Conservation (phyloP, 1,140 invertebrate species). For the Drosophila serrata region DNA sequence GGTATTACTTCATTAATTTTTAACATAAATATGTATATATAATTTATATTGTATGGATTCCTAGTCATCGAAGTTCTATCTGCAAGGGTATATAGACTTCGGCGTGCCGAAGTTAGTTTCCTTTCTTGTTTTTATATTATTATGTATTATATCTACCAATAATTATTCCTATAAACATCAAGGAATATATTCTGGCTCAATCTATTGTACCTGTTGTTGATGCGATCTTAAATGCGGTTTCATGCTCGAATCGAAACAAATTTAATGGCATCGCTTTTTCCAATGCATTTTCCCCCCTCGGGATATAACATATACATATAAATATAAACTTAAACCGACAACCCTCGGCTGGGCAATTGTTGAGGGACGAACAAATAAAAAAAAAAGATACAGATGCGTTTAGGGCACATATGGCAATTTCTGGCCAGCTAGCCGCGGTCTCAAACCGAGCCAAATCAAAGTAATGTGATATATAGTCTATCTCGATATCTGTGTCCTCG, state of each 20-base stretch:
- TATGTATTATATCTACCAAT: too few relatives aligned
- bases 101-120: too few relatives aligned
- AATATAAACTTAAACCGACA: not conserved
- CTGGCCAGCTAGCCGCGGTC: slow-evolving; percentile 14
- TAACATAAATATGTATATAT: too few relatives aligned
- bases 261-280: not conserved
- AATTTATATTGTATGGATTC: too few relatives aligned
- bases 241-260: not conserved
- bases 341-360: slow-evolving; percentile 17
- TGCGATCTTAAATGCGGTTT: slow-evolving; percentile 3
- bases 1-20: too few relatives aligned
- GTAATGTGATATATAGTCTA: slow-evolving; percentile 72
- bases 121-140: too few relatives aligned
- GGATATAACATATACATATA: not conserved
- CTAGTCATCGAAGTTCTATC: too few relatives aligned
- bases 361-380: slow-evolving; percentile 24
- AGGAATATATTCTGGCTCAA: too few relatives aligned
- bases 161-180: too few relatives aligned
- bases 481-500: not conserved
- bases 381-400: slow-evolving; percentile 77
- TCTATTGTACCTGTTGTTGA: not conserved
- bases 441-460: slow-evolving; percentile 52
- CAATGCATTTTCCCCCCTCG: slow-evolving; percentile 6
- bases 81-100: too few relatives aligned
- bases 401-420: slow-evolving; percentile 54